These are phyloP conservation scores for Chironomus tentans DNA, from an alignment of 2,888 invertebrate species.

Conservation along the genomic window DNA sequence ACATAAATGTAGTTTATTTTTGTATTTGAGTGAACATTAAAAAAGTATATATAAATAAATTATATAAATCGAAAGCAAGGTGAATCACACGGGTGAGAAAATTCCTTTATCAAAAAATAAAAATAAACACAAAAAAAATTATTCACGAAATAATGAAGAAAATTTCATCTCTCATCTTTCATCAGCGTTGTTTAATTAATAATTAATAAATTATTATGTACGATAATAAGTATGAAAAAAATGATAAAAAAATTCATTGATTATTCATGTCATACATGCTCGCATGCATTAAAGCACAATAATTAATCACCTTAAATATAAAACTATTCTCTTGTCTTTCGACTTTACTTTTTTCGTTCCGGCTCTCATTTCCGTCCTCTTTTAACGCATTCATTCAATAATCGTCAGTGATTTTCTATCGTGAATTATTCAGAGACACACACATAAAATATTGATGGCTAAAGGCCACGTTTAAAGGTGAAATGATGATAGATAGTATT, in stretches of 20 bases:
- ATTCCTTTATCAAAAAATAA: constrained; percentile 11
- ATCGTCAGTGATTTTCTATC: not conserved
- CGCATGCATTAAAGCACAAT: not conserved
- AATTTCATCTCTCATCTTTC: not conserved
- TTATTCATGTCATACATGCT: not conserved
- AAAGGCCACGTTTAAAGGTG: not conserved
- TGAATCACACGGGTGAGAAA: constrained; percentile 22
- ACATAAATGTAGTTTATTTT: constrained; percentile 4
- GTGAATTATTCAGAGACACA: not conserved
- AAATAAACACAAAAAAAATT: not conserved
- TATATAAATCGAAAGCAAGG: constrained; percentile 20
- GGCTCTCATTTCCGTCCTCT: not conserved
- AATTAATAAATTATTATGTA: not conserved
- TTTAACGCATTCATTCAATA: not conserved
- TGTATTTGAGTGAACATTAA: constrained; percentile 12
- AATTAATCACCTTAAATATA: not conserved
- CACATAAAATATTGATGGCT: not conserved
- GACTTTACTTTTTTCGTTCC: not conserved
- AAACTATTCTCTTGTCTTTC: not conserved
- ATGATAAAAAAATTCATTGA: not conserved
- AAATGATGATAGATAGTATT: not conserved
- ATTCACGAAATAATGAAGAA: not conserved
- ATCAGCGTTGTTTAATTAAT: not conserved
- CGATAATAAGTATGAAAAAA: not conserved
- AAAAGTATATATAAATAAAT: not conserved